Percentiles rank a stretch among this genome's conserved stretches.
These are phyloP conservation scores for Dasypus novemcinctus DNA, from an alignment of 2,113 vertebrate genomes.

Conservation along the genomic window DNA sequence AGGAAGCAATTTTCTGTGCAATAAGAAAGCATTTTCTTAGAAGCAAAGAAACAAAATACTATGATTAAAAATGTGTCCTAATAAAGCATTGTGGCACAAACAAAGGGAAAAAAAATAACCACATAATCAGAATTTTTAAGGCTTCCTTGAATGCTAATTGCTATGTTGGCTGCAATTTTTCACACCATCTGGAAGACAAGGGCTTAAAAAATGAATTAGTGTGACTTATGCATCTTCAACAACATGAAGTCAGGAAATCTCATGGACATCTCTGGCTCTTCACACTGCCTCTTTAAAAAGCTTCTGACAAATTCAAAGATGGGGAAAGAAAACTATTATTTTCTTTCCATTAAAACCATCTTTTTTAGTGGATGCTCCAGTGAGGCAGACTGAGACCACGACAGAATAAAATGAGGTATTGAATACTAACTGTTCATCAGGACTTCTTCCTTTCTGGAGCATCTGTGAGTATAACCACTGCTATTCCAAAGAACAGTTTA, in stretches of 20 bases:
- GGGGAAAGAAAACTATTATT: slow-evolving; percentile 52
- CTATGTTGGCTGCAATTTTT: not conserved
- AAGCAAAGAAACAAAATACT: slow-evolving; percentile 51
- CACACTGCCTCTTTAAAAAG: slow-evolving; percentile 23
- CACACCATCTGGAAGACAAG: slow-evolving; percentile 37
- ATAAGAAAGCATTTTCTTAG: slow-evolving; percentile 63
- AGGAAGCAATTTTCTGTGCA: slow-evolving; percentile 63
- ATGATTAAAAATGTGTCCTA: slow-evolving; percentile 65
- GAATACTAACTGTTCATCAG: slow-evolving; percentile 57
- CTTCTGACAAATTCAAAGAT: slow-evolving; percentile 60
- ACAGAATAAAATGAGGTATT: slow-evolving; percentile 82
- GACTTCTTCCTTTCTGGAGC: slow-evolving; percentile 57
- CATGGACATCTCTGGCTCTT: slow-evolving; percentile 51
- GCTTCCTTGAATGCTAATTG: slow-evolving; percentile 39
- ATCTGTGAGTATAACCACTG: slow-evolving; percentile 52
- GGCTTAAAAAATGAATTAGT: slow-evolving; percentile 29
- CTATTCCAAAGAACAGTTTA: slow-evolving; percentile 56
- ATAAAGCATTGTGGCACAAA: slow-evolving; percentile 58
- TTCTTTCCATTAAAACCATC: slow-evolving; percentile 64
- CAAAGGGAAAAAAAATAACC: slow-evolving; percentile 22
- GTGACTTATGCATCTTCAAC: slow-evolving; percentile 18
- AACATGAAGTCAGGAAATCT: slow-evolving; percentile 12
- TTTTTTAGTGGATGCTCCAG: slow-evolving; percentile 68
- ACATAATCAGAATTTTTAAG: slow-evolving; percentile 43
- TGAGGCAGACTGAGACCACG: slow-evolving; percentile 73